These are phyloP conservation scores for Peromyscus aztecus DNA, from an alignment of 2,797 vertebrate genomes.

Conservation along the genomic window DNA sequence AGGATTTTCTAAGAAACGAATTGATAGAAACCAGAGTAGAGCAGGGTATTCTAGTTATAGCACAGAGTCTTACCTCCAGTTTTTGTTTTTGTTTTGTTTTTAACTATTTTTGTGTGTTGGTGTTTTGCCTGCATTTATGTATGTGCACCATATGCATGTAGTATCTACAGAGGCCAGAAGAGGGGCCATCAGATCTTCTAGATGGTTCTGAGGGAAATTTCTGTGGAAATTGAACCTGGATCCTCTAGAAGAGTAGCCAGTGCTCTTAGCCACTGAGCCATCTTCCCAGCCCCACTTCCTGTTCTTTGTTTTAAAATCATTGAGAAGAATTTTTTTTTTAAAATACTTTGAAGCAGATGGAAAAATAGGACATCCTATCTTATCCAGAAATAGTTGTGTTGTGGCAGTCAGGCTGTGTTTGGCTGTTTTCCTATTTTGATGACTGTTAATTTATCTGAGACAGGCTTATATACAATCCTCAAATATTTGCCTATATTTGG, in stretches of 20 bases:
- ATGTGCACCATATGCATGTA: neutral
- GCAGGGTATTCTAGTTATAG: neutral
- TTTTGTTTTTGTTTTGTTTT: neutral
- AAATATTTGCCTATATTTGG: neutral
- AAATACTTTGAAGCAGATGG: conserved; percentile 12
- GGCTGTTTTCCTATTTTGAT: neutral
- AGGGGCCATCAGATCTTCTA: neutral
- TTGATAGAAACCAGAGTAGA: conserved; percentile 1
- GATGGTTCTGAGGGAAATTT: neutral
- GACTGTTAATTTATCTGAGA: neutral
- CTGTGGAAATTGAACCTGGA: neutral
- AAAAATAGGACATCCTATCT: neutral
- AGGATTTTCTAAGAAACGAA: conserved; percentile 25
- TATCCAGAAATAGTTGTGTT: neutral
- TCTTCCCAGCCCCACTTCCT: neutral
- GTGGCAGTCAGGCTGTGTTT: neutral
- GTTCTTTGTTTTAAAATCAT: conserved; percentile 10
- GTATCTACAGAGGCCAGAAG: neutral
- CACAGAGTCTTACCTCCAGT: neutral
- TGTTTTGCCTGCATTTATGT: neutral
- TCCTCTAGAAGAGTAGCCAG: neutral
- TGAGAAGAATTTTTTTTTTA: neutral
- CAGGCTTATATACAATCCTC: neutral
- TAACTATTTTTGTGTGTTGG: neutral
- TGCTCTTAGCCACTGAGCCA: neutral